Percentiles rank a stretch among this genome's conserved stretches.
Conservation (phyloP, 2,888 invertebrate species). For the Acrobasis suavella region DNA sequence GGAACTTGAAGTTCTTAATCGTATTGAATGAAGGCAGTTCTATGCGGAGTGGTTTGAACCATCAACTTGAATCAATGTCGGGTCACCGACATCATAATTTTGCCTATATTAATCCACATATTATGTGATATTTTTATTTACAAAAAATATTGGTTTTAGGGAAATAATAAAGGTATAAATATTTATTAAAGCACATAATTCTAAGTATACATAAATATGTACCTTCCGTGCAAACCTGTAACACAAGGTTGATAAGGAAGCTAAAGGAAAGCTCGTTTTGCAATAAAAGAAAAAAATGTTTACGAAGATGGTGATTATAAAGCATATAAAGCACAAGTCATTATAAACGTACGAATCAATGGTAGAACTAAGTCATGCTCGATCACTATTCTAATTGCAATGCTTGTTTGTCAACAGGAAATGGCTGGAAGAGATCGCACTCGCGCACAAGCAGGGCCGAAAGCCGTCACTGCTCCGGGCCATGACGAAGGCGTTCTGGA, state of each 20-base stretch:
- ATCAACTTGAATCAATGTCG: background rate
- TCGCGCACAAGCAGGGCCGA: constrained; percentile 78
- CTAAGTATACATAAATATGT: too few relatives aligned
- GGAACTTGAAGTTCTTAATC: constrained; percentile 22
- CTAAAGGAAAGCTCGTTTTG: too few relatives aligned
- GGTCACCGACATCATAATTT: background rate
- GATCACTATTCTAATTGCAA: constrained; percentile 3
- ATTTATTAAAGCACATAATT: too few relatives aligned
- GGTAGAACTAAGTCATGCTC: background rate
- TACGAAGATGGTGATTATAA: too few relatives aligned
- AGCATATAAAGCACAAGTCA: background rate
- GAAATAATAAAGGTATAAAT: too few relatives aligned
- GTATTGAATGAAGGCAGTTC: background rate
- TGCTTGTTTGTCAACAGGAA: constrained; percentile 77
- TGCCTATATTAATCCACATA: too few relatives aligned
- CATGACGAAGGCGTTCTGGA: constrained; percentile 86
- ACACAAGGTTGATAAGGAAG: too few relatives aligned
- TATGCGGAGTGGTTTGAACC: background rate
- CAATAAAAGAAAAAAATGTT: too few relatives aligned
- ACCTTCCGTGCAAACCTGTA: too few relatives aligned
- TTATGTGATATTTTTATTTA: too few relatives aligned
- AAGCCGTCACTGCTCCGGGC: constrained; percentile 85
- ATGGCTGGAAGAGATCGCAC: constrained; percentile 85
- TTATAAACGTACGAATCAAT: background rate
- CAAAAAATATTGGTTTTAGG: too few relatives aligned